phyloP scores from a whole-genome alignment of 2,888 invertebrate species.

The Sinelater perroti region DNA sequence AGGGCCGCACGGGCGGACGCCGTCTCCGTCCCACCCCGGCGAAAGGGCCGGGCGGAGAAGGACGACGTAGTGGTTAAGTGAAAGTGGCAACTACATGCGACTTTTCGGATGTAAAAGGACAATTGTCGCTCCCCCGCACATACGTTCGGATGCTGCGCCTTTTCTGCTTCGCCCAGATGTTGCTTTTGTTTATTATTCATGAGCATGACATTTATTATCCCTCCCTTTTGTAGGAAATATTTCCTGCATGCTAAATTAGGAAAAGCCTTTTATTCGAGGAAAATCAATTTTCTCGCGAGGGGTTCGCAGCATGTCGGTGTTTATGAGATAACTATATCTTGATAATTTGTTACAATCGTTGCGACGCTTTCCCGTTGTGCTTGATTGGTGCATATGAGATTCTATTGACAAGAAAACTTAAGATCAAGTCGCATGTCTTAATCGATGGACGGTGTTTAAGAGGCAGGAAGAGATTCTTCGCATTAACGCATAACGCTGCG shows the following conservation, averaged over 20 bases:
- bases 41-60: conserved; percentile 12
- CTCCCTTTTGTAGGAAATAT: conserved; percentile 32
- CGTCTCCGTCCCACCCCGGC: conserved; percentile 23
- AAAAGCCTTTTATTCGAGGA: conserved; percentile 18
- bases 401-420: background rate
- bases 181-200: conserved; percentile 48
- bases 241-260: conserved; percentile 32
- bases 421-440: background rate
- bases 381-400: no score
- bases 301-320: background rate
- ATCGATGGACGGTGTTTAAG: no score
- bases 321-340: no score
- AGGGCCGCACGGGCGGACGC: conserved; percentile 26
- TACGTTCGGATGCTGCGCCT: conserved; percentile 44
- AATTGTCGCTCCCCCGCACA: conserved; percentile 42
- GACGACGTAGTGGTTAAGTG: conserved; percentile 34
- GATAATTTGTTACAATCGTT: no score
- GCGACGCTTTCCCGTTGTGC: no score
- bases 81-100: conserved; percentile 36
- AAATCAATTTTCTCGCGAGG: background rate
- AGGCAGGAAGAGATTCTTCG: conserved; percentile 9
- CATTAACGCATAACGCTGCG: conserved; percentile 21
- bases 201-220: conserved; percentile 39
- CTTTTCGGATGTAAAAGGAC: conserved; percentile 43
- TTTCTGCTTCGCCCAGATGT: conserved; percentile 48